These are phyloP conservation scores for Oceanodroma tethys DNA, from an alignment of 2,113 vertebrate genomes.

Conservation along the genomic window DNA sequence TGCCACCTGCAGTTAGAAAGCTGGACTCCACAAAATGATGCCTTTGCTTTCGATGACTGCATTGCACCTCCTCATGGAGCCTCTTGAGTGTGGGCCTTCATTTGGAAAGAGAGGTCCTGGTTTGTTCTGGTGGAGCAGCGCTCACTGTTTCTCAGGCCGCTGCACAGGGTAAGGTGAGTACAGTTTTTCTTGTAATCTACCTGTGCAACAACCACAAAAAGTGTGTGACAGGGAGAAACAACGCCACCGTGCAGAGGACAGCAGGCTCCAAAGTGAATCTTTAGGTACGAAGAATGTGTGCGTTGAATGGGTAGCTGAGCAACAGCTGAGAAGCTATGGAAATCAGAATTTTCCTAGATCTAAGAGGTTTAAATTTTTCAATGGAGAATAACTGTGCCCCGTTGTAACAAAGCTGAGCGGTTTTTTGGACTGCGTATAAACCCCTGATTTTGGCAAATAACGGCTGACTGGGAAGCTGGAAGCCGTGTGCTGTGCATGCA, in stretches of 20 bases:
- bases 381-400: background rate
- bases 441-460: slow-evolving; percentile 30
- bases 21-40: background rate
- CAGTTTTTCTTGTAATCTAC: background rate
- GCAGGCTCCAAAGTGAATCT: background rate
- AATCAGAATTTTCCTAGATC: background rate
- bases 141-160: background rate
- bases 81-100: background rate
- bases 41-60: background rate
- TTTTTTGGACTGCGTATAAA: background rate
- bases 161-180: background rate
- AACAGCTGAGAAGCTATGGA: background rate
- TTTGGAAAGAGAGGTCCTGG: background rate
- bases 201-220: background rate
- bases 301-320: background rate
- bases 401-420: background rate
- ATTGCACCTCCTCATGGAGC: background rate
- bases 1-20: slow-evolving; percentile 24
- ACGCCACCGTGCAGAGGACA: background rate
- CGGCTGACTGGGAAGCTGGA: slow-evolving; percentile 13
- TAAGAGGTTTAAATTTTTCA: background rate
- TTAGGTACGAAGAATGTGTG: background rate
- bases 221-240: background rate
- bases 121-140: background rate
- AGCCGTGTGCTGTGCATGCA: background rate